These are phyloP conservation scores for Papio anubis DNA, from an alignment of 2,113 vertebrate genomes.

Conservation along the genomic window DNA sequence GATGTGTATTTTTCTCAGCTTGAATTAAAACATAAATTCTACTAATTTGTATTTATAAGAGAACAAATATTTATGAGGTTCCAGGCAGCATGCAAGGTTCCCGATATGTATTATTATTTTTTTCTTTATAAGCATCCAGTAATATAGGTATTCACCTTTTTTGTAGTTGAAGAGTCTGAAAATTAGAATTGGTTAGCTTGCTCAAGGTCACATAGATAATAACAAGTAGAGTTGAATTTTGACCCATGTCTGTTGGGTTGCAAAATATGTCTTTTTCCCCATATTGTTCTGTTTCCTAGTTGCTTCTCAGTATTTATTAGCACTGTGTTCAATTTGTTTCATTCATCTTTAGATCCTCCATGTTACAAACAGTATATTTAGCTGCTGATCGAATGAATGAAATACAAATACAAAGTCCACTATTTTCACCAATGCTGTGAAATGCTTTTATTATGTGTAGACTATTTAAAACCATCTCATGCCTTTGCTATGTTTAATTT, in stretches of 20 bases:
- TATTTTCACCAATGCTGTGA: neutral
- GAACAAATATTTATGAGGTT: conserved; percentile 24
- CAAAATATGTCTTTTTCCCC: neutral
- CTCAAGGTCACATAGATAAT: neutral
- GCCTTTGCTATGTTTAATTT: neutral
- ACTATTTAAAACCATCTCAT: neutral
- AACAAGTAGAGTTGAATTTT: neutral
- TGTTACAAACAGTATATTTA: neutral
- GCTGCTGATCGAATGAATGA: neutral
- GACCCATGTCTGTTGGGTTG: neutral
- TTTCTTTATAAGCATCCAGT: neutral
- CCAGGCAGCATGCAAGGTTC: neutral
- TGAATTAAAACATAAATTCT: conserved; percentile 57
- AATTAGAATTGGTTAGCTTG: neutral
- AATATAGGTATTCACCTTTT: neutral
- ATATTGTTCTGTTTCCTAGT: neutral
- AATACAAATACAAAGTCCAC: neutral
- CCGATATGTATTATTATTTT: neutral
- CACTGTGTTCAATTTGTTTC: neutral
- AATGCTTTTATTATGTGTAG: neutral
- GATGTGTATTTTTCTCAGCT: conserved; percentile 50
- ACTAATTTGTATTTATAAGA: conserved; percentile 42
- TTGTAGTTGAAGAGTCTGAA: neutral
- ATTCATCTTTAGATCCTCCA: neutral
- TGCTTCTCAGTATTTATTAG: neutral